These are phyloP conservation scores for Tetramorium bicarinatum DNA, from an alignment of 2,888 invertebrate species.

Conservation along the genomic window DNA sequence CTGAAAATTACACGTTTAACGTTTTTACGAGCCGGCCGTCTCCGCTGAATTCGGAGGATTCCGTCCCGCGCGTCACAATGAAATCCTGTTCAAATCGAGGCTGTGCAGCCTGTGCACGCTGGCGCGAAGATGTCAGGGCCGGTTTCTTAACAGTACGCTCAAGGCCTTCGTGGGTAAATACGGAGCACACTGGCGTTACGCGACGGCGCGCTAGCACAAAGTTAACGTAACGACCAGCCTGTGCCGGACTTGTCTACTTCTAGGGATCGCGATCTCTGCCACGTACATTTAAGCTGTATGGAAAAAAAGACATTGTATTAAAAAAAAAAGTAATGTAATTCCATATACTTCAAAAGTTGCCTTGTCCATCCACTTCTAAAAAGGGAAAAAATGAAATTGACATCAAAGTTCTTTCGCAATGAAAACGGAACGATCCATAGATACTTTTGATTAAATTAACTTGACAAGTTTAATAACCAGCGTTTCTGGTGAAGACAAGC, in stretches of 20 bases:
- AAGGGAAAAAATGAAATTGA: too few species aligned
- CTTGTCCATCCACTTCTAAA: too few species aligned
- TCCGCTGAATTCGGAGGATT: constrained; percentile 3
- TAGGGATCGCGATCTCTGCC: not conserved
- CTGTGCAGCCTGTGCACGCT: constrained; percentile 40
- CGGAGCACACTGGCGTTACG: constrained; percentile 61
- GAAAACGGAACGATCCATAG: too few species aligned
- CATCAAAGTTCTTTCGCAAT: too few species aligned
- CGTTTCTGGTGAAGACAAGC: too few species aligned
- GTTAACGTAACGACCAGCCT: constrained; percentile 37
- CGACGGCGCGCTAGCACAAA: constrained; percentile 28
- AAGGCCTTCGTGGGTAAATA: constrained; percentile 76
- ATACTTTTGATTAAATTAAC: too few species aligned
- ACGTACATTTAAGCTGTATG: not conserved
- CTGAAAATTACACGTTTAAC: constrained; percentile 3
- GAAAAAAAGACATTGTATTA: too few species aligned
- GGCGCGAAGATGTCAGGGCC: constrained; percentile 74
- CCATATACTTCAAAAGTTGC: too few species aligned
- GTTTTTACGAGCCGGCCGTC: constrained; percentile 1
- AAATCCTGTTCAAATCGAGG: constrained; percentile 39
- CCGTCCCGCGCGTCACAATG: constrained; percentile 22
- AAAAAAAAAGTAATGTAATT: not conserved
- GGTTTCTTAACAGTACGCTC: constrained; percentile 74
- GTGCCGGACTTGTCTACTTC: not conserved
- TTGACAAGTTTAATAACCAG: too few species aligned